These are phyloP conservation scores for Tauraco hartlaubi DNA, from an alignment of 2,797 vertebrate genomes.

Conservation along the genomic window DNA sequence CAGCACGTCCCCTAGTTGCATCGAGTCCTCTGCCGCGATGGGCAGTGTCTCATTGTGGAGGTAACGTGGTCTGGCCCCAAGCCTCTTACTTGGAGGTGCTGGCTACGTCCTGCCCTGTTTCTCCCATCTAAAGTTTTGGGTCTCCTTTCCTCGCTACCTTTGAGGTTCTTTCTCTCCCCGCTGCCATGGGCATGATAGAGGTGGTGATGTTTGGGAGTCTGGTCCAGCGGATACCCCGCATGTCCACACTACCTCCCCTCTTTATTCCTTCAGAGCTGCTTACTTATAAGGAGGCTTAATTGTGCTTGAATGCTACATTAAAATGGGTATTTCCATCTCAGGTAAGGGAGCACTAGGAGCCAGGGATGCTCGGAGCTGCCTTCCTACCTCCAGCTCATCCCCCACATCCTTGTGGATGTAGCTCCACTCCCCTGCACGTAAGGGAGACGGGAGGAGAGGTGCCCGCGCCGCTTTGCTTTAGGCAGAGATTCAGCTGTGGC, in stretches of 20 bases:
- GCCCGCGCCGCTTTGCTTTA: neutral
- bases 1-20: fast-evolving
- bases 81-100: neutral
- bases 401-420: fast-evolving
- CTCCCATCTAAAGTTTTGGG: neutral
- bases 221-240: too few relatives aligned
- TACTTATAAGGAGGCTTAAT: neutral
- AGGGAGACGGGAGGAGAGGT: neutral
- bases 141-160: neutral
- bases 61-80: fast-evolving
- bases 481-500: neutral
- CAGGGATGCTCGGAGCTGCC: neutral
- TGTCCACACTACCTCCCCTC: neutral
- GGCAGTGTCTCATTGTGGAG: neutral
- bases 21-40: fast-evolving
- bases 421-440: fast-evolving
- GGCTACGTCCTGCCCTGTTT: neutral
- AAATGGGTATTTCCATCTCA: neutral
- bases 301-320: neutral
- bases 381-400: neutral
- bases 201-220: neutral
- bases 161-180: neutral
- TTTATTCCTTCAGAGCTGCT: neutral
- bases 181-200: neutral
- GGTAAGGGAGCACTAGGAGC: neutral